Conservation (phyloP, 2,888 invertebrate species). For the Petrophora chlorosata region DNA sequence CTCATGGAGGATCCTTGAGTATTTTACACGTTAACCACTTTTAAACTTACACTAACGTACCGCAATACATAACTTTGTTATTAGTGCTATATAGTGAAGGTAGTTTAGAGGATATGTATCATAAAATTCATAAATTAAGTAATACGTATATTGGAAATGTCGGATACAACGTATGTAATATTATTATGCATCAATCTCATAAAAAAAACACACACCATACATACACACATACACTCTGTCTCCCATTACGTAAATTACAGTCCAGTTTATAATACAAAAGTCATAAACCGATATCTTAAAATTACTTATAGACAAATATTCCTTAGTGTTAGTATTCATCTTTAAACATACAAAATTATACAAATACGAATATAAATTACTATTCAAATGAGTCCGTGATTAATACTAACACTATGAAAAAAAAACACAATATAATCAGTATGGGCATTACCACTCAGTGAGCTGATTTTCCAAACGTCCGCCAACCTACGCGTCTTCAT, state of each 20-base stretch:
- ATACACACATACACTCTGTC: constrained; percentile 46
- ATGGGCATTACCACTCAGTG: constrained; percentile 9
- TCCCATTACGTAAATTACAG: constrained; percentile 63
- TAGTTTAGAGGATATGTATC: constrained; percentile 44
- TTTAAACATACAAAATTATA: constrained; percentile 29
- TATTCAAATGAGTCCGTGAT: constrained; percentile 35
- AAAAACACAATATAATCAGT: constrained; percentile 60
- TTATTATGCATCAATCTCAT: constrained; percentile 27
- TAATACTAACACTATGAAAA: constrained; percentile 58
- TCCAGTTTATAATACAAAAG: constrained; percentile 75
- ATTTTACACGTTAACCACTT: constrained; percentile 46
- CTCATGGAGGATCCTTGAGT: constrained; percentile 63
- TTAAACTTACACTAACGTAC: constrained; percentile 32
- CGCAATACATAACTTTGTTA: constrained; percentile 31
- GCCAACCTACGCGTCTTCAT: background rate
- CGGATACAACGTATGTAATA: constrained; percentile 21
- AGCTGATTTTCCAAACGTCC: no score
- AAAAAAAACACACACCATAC: constrained; percentile 21
- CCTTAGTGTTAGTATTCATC: constrained; percentile 52
- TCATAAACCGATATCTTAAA: constrained; percentile 61
- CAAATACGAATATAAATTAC: constrained; percentile 38
- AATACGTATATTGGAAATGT: constrained; percentile 32
- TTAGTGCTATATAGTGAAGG: constrained; percentile 36
- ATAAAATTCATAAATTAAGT: constrained; percentile 48
- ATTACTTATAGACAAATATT: constrained; percentile 46